Percentiles rank a stretch among this genome's conserved stretches.
Evolutionary conservation across 2,113 vertebrate genomes (phyloP).

Genomic region (Monopterus albus): DNA sequence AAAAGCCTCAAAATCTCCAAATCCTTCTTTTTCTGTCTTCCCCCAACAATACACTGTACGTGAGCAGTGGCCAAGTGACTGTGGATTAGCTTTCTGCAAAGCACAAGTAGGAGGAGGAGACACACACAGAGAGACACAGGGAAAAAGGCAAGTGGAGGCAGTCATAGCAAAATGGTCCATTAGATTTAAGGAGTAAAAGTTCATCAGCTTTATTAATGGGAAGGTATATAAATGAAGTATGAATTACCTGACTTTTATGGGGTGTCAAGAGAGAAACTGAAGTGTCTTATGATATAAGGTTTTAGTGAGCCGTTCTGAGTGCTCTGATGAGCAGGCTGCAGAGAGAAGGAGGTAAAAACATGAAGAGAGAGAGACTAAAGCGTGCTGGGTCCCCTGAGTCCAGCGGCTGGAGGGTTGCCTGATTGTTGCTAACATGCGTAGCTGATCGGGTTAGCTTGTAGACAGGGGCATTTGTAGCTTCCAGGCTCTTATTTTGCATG

Average conservation of each 20-base stretch:
- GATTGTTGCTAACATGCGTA: conserved; percentile 81
- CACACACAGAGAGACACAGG: conserved; percentile 35
- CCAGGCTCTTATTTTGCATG: conserved; percentile 72
- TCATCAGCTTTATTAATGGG: conserved; percentile 83
- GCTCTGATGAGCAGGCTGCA: conserved; percentile 71
- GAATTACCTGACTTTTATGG: conserved; percentile 83
- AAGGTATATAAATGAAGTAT: conserved; percentile 82
- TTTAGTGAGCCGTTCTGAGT: conserved; percentile 75
- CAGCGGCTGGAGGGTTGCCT: conserved; percentile 77
- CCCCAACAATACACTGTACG: conserved; percentile 45
- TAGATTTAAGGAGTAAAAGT: conserved; percentile 82
- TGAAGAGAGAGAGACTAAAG: conserved; percentile 51
- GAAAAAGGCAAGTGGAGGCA: conserved; percentile 52
- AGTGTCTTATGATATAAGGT: conserved; percentile 81
- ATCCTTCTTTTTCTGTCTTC: conserved; percentile 60
- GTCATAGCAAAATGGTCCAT: conserved; percentile 77
- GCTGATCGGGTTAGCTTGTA: conserved; percentile 79
- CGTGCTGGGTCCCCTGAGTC: conserved; percentile 75
- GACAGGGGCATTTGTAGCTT: conserved; percentile 75
- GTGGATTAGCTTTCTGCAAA: conserved; percentile 62
- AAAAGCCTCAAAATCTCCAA: conserved; percentile 72
- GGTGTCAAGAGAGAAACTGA: conserved; percentile 77
- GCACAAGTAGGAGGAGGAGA: conserved; percentile 25
- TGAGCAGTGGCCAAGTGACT: conserved; percentile 40
- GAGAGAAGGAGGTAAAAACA: conserved; percentile 46